Conservation (phyloP, 2,113 vertebrate species). For the Helogale parvula region DNA sequence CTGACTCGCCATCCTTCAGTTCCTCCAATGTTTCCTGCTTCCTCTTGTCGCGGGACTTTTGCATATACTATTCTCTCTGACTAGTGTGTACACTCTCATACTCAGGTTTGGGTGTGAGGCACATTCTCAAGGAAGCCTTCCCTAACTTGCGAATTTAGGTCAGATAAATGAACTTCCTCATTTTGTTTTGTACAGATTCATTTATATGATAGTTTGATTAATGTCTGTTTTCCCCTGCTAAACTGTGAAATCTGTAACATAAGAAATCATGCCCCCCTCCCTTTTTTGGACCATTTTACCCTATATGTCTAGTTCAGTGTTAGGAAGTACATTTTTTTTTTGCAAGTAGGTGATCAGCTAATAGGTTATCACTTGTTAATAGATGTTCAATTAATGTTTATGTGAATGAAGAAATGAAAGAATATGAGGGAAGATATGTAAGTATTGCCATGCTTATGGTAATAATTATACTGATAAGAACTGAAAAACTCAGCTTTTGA, state of each 20-base stretch:
- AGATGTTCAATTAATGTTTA: background rate
- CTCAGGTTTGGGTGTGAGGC: background rate
- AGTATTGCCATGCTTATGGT: background rate
- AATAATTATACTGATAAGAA: background rate
- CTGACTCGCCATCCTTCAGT: background rate
- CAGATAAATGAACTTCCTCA: background rate
- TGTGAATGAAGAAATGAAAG: slow-evolving; percentile 7
- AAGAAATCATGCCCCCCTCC: background rate
- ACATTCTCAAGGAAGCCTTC: background rate
- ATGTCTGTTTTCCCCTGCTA: background rate
- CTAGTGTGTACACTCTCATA: background rate
- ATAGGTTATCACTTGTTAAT: background rate
- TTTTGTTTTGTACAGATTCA: background rate
- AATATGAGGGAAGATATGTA: background rate
- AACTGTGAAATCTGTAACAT: background rate
- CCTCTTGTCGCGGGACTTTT: background rate
- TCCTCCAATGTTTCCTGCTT: background rate
- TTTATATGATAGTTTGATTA: background rate
- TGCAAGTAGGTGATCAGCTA: background rate
- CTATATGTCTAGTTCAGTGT: background rate
- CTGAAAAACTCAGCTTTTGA: background rate
- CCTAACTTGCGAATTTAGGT: background rate
- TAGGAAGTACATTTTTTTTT: background rate
- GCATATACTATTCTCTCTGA: background rate
- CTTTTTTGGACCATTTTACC: background rate